Evolutionary conservation across 2,797 vertebrate genomes (phyloP), one percentile per base, ranked within the genome.

Genomic region (Neopelma chrysocephalum): DNA sequence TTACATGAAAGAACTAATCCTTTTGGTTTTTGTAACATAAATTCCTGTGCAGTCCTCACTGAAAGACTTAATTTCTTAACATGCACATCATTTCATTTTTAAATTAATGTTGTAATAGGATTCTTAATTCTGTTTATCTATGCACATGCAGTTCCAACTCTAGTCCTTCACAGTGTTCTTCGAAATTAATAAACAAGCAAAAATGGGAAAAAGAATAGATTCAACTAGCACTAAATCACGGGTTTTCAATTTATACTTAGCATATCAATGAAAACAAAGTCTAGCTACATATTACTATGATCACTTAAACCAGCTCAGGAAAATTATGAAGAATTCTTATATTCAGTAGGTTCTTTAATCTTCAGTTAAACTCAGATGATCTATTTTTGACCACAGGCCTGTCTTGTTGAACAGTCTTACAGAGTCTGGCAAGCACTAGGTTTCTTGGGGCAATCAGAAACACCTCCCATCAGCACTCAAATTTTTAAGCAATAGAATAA

Each of bases 91-190:
- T 45, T 84, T 78, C 3, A 45, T 72, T 95, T 92, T 77, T 36
- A 54, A 93, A 91, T 82, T 89, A 93, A 82, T 36, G 12, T 42
- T 48, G 75, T 62, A 89, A 73, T 38, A 90, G 40, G 12, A 66
- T 73, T 89, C 81, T 92, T 93, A 80, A 95, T 91, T 58, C 40
- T 82, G 78, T 60, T 92, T 90, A 78, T 53, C 64, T 56, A 80
- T 27, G 65, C 31, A 90, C 68, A 82, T 19, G 43, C 31, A 82
- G 15, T 56, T 94, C 56, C 43, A 80, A 20, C 12, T 34, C n/a
- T 13, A 73, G 26, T 36, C 26, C 50, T 87, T 22, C 34, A 72
- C 25, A 50, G 58, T 57, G 29, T 48, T 86, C 40, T 66, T 91
- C 45, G 17, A 87, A 87, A 89, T 64, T 45, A 93, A 80, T 34